Percentiles rank a stretch among this genome's conserved stretches.
These are phyloP conservation scores for Pilophorus perplexus DNA, from an alignment of 2,888 invertebrate species.

Conservation along the genomic window DNA sequence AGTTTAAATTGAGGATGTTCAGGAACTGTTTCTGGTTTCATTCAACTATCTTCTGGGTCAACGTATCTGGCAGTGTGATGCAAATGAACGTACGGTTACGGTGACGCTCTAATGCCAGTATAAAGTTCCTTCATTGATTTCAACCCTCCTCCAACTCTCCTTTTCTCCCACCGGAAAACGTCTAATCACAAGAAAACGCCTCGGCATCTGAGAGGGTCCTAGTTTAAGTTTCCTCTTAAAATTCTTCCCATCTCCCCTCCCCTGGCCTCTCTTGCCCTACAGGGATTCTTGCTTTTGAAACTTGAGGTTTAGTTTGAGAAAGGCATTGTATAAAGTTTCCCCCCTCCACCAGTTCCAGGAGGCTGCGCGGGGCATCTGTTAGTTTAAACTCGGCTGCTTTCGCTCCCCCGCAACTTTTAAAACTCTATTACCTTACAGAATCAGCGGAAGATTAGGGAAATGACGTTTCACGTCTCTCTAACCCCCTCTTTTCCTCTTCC, in stretches of 20 bases:
- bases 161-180: too few species aligned
- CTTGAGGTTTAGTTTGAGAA: conserved; percentile 34
- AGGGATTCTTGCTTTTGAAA: conserved; percentile 25
- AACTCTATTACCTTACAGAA: conserved; percentile 36
- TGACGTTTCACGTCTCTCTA: conserved; percentile 2
- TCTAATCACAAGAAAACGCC: too few species aligned
- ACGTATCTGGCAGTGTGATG: too few species aligned
- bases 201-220: too few species aligned
- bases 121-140: too few species aligned
- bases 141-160: too few species aligned
- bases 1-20: too few species aligned
- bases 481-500: not conserved
- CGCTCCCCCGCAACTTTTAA: conserved; percentile 18
- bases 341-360: too few species aligned
- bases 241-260: conserved; percentile 12
- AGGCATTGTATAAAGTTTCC: conserved; percentile 29
- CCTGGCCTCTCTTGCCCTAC: not conserved
- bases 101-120: too few species aligned
- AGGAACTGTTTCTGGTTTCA: too few species aligned
- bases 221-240: conserved; percentile 19
- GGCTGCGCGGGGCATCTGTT: conserved; percentile 23
- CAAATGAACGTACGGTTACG: too few species aligned
- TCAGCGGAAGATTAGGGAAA: conserved; percentile 33
- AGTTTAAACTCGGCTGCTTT: conserved; percentile 23
- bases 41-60: too few species aligned